Base-by-base conservation (phyloP, 2,888 invertebrate genomes). In the Netelia melanura region DNA sequence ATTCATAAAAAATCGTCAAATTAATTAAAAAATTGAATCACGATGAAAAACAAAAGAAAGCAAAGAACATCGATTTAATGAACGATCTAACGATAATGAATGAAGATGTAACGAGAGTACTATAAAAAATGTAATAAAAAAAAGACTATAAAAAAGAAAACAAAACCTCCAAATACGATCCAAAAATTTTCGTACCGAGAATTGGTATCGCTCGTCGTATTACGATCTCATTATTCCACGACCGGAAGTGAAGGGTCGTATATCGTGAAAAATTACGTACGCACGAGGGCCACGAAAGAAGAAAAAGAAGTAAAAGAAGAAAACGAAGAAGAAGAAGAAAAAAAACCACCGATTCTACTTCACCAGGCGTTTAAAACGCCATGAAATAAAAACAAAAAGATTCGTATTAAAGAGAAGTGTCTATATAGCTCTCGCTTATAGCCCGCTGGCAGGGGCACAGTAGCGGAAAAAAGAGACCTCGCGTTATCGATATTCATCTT, bases 401-500 rank as follows among this genome's bases (percentile, higher is more conserved):
- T 30, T 30, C 30, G 30, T 30, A 30, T 30, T 30, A 5, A 30
- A 30, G 30, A 30, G 30, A 30, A 30, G 5, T 30, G 30, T 30
- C 30, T 30, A 30, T 30, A 30, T 30, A 30, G 30, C 30, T 30
- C 5, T 30, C 23, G 54, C 48, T 14, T 64, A 11, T 25, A 21
- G 30, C n/a, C 48, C 25, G 48, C n/a, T 38, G 38, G 58, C 43
- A 44, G 76, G 54, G 25, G 64, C 61, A 67, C 71, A 67, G 81
- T 67, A 77, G 72, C 76, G 71, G 43, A 67, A 76, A 84, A 67
- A 80, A 58, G 52, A 65, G 56, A 76, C 43, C n/a, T 43, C 58
- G 44, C 56, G 72, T 81, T 84, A 77, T 84, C 84, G 84, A 84
- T 84, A 81, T 77, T 84, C 84, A 84, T 84, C 84, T 84, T 81